Percentiles rank a stretch among this genome's conserved stretches.
Conservation (phyloP, 1,140 invertebrate genomes). For the Drosophila bocqueti region DNA sequence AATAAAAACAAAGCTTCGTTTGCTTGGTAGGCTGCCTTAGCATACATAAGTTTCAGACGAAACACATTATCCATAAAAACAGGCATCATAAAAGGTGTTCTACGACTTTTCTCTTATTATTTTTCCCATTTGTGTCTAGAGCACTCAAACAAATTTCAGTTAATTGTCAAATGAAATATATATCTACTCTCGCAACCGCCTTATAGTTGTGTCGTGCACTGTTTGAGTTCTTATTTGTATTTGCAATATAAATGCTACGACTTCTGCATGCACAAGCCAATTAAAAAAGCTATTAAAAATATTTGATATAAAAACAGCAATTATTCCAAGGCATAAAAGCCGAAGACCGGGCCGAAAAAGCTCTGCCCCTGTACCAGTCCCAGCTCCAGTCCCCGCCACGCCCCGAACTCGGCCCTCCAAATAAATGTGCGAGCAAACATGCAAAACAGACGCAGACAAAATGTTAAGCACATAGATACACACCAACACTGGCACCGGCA, state of each 20-base stretch:
- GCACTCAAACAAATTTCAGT: constrained; percentile 1
- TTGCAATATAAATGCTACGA: constrained; percentile 47
- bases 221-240: constrained; percentile 25
- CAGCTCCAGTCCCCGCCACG: not conserved
- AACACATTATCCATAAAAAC: not conserved
- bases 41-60: not conserved
- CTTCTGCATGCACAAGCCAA: constrained; percentile 59
- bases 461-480: constrained; percentile 47
- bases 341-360: constrained; percentile 21
- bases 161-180: not conserved
- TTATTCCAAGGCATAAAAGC: constrained; percentile 65
- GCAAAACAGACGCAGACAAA: constrained; percentile 60
- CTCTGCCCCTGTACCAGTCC: not conserved
- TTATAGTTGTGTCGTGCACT: constrained; percentile 27
- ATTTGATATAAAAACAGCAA: constrained; percentile 71
- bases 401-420: constrained; percentile 5
- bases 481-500: constrained; percentile 24
- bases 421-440: constrained; percentile 59
- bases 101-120: not conserved
- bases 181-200: constrained; percentile 2
- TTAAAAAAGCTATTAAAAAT: constrained; percentile 73
- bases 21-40: too few species aligned
- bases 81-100: not conserved
- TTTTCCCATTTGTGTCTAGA: not conserved
- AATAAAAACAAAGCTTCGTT: not conserved